Base-by-base conservation (phyloP, 2,113 vertebrate species). In the Coturnix japonica region DNA sequence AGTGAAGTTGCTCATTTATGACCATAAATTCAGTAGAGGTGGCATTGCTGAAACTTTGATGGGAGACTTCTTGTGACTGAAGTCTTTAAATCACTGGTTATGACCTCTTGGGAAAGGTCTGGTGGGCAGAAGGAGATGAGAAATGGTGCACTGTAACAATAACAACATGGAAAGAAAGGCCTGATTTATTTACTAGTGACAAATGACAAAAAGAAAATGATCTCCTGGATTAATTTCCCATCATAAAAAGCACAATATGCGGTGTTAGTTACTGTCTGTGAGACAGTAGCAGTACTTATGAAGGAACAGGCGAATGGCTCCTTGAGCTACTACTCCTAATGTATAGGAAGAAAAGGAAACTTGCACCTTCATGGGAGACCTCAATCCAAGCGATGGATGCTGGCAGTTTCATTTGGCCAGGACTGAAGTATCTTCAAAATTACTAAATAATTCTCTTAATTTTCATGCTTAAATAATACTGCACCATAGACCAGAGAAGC, bases 71-170 rank as follows among this genome's bases (percentile, higher is more conserved):
- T 83, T 17, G n/a, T 91, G 56, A 64, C 33, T 74, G 61, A 77
- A 83, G 60, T 71, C 56, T 91, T 88, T 85, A 83, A 88, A 91
- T 93, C 56, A 71, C 43, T 16, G 54, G 14, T 83, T 87, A 73
- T 80, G 70, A 64, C 57, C 64, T 66, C 51, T 87, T 39, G 41
- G 47, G 56, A 87, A 91, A 78, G 56, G 65, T 53, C 83, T 80
- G 80, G 76, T 86, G 76, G 57, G 70, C 64, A 85, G 75, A 81
- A 91, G 9, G 7, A 26, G 9, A 35, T 72, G 60, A 95, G 59
- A 85, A 93, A 89, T 66, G 21, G 49, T 51, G 54, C 15, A 41
- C 25, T 54, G 13, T 46, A 49, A 79, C 61, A 10, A 41, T 21
- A 59, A 71, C 74, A 41, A 56, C 43, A 25, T 65, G 37, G 37